Conservation (phyloP, 2,888 invertebrate species). For the Pterostichus niger region DNA sequence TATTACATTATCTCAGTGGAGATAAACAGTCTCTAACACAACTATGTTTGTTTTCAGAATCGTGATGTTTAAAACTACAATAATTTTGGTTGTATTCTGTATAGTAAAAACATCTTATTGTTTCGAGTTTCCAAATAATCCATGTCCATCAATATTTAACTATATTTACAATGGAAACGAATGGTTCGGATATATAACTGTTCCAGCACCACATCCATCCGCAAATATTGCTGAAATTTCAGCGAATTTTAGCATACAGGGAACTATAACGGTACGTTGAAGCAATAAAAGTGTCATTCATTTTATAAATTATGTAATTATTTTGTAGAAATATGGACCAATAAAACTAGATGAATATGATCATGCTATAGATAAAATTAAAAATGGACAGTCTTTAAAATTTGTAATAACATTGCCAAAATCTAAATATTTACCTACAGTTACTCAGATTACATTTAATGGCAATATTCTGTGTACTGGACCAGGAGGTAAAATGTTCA, state of each 20-base stretch:
- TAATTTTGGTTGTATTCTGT: not conserved
- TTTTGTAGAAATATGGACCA: conserved; percentile 22
- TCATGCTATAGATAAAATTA: not conserved
- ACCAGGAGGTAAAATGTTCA: conserved; percentile 5
- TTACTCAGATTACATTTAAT: conserved; percentile 27
- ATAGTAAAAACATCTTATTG: too few relatives aligned
- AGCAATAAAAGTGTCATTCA: too few relatives aligned
- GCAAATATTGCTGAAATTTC: not conserved
- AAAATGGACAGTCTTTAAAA: conserved; percentile 12
- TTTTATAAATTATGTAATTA: not conserved
- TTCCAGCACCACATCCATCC: conserved; percentile 5
- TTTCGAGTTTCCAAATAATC: conserved; percentile 13
- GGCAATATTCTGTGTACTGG: conserved; percentile 21
- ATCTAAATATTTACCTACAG: conserved; percentile 35
- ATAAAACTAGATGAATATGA: conserved; percentile 19
- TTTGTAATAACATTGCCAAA: conserved; percentile 27
- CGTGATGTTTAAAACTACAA: not conserved
- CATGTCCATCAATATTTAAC: conserved; percentile 29
- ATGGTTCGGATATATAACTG: conserved; percentile 32
- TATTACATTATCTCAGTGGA: too few relatives aligned
- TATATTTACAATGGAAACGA: conserved; percentile 7
- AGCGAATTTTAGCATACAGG: conserved; percentile 20
- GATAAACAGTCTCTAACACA: not conserved
- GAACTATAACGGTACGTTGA: not conserved
- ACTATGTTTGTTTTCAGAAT: conserved; percentile 3